A percentile compares a stretch with the other conserved stretches of the same genome.
These are phyloP conservation scores for Podarcis muralis DNA, from an alignment of 2,113 vertebrate genomes.

Conservation along the genomic window DNA sequence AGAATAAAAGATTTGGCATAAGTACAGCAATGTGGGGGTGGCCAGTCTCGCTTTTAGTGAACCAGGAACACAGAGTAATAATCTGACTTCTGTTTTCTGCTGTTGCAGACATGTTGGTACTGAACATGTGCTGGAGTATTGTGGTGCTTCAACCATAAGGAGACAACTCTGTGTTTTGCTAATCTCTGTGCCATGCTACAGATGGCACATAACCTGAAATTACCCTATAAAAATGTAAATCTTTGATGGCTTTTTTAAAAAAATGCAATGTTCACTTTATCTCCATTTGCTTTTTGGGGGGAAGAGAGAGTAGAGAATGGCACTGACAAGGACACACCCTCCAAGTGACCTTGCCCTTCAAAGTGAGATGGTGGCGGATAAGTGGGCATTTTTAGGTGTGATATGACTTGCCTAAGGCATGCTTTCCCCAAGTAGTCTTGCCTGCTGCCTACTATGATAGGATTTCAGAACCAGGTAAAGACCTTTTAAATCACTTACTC, in stretches of 20 bases:
- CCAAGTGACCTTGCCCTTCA: too few relatives aligned
- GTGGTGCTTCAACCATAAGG: conserved; percentile 41
- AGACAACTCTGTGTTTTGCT: conserved; percentile 37
- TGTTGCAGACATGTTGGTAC: conserved; percentile 53
- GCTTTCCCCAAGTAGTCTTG: neutral
- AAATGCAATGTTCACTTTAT: conserved; percentile 18
- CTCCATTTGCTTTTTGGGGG: neutral
- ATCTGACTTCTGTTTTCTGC: conserved; percentile 71
- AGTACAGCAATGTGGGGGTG: conserved; percentile 66
- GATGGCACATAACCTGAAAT: conserved; percentile 61
- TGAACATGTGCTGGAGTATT: conserved; percentile 59
- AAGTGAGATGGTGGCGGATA: too few relatives aligned
- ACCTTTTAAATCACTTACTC: neutral
- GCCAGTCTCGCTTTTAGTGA: conserved; percentile 67
- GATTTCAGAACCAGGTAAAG: neutral
- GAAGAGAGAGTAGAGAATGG: conserved; percentile 30
- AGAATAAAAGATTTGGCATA: conserved; percentile 56
- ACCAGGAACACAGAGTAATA: conserved; percentile 71
- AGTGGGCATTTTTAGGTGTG: neutral
- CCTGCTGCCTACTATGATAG: neutral
- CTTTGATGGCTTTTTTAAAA: neutral
- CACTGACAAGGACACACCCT: neutral
- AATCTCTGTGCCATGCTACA: conserved; percentile 37
- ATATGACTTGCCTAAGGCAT: too few relatives aligned
- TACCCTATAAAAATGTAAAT: conserved; percentile 34